These are phyloP conservation scores for Therioaphis trifolii DNA, from an alignment of 2,888 invertebrate genomes.

Conservation along the genomic window DNA sequence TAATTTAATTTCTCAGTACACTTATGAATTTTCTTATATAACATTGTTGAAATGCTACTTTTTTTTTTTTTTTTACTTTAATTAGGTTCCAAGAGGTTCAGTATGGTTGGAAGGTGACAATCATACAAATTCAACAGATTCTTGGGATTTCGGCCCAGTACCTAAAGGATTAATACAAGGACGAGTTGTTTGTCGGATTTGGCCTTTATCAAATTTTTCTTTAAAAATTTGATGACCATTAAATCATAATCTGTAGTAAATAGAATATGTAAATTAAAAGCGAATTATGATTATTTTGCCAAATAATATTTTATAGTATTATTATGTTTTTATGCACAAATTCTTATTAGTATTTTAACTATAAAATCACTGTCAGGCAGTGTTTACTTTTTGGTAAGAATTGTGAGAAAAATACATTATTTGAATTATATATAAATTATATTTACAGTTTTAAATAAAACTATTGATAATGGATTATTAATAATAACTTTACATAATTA, in stretches of 20 bases:
- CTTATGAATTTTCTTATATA: too few species aligned
- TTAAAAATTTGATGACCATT: conserved; percentile 18
- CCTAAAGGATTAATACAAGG: conserved; percentile 86
- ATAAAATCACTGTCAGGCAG: too few species aligned
- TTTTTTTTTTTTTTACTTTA: conserved; percentile 30
- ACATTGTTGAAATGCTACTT: neutral
- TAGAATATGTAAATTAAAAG: neutral
- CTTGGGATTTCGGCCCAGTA: conserved; percentile 87
- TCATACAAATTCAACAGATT: conserved; percentile 84
- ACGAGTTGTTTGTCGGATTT: conserved; percentile 83
- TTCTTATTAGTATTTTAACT: too few species aligned
- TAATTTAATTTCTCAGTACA: too few species aligned
- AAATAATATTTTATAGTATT: too few species aligned
- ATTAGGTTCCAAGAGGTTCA: conserved; percentile 82
- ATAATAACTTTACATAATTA: too few species aligned
- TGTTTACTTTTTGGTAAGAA: too few species aligned
- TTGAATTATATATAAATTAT: conserved; percentile 14
- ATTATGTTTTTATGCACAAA: too few species aligned
- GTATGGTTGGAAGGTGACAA: conserved; percentile 96
- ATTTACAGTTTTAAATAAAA: conserved; percentile 33
- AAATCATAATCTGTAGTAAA: neutral
- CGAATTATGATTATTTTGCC: too few species aligned
- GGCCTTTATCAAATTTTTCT: conserved; percentile 72
- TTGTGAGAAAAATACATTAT: neutral
- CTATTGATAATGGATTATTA: neutral